phyloP scores from a whole-genome alignment of 2,797 vertebrate species.

The Geotrypetes seraphini region DNA sequence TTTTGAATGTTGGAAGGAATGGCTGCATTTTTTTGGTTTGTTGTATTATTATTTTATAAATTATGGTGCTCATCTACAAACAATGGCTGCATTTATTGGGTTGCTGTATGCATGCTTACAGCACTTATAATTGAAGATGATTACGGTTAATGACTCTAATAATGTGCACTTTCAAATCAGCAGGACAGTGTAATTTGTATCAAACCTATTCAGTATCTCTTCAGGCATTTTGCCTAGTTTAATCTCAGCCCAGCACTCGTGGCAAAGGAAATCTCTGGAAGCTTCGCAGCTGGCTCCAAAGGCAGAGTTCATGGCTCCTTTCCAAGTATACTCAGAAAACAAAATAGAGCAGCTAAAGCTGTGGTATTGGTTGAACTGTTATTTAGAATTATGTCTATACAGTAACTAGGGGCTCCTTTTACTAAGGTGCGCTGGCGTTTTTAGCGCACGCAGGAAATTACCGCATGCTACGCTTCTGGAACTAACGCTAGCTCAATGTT shows the following conservation, averaged over 20 bases:
- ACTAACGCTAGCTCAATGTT: too few relatives aligned
- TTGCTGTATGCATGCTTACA: constrained; percentile 33
- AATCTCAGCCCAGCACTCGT: constrained; percentile 33
- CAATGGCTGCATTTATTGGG: constrained; percentile 40
- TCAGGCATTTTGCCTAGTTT: constrained; percentile 54
- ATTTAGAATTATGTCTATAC: too few relatives aligned
- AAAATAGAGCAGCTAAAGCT: constrained; percentile 19
- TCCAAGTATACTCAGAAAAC: constrained; percentile 4
- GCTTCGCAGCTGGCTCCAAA: constrained; percentile 29
- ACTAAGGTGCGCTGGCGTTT: too few relatives aligned
- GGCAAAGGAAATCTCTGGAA: constrained; percentile 32
- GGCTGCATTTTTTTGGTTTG: constrained; percentile 14
- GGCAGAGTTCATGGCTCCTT: constrained; percentile 16
- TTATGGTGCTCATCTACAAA: constrained; percentile 27
- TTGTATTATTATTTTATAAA: too few relatives aligned
- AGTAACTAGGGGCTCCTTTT: too few relatives aligned
- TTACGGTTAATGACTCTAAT: constrained; percentile 76
- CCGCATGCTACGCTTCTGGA: too few relatives aligned
- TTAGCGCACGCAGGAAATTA: too few relatives aligned
- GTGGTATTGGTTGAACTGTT: constrained; percentile 7
- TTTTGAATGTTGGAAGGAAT: constrained; percentile 10
- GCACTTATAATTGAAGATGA: constrained; percentile 65
- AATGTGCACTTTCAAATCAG: constrained; percentile 67
- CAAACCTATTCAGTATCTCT: constrained; percentile 66
- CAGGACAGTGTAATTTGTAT: constrained; percentile 73